These are phyloP conservation scores for Vidua chalybeata DNA, from an alignment of 2,113 vertebrate species.

Conservation along the genomic window DNA sequence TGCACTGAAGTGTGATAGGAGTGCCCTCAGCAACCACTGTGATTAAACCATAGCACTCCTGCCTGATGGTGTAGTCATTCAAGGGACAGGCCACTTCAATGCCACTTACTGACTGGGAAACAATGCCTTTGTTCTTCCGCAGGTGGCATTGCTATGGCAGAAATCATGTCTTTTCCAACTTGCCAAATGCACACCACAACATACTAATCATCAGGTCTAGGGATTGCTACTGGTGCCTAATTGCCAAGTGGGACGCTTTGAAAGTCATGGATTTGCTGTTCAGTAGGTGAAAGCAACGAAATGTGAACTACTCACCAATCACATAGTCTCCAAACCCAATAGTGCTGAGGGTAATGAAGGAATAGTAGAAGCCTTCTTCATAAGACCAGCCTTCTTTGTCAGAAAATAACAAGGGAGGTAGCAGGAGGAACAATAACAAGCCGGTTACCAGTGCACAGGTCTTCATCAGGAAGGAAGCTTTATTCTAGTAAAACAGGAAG, in stretches of 20 bases:
- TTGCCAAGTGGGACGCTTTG: neutral
- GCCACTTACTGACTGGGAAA: neutral
- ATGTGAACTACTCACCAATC: slow-evolving; percentile 73
- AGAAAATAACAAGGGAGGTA: slow-evolving; percentile 84
- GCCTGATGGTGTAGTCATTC: neutral
- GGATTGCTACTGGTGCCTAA: neutral
- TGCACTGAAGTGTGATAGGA: fast-evolving
- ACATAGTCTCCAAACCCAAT: slow-evolving; percentile 93
- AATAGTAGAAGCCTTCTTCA: slow-evolving; percentile 86
- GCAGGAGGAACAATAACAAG: slow-evolving; percentile 80
- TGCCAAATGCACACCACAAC: neutral
- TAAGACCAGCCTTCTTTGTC: slow-evolving; percentile 86
- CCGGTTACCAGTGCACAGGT: slow-evolving; percentile 77
- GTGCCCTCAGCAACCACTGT: neutral
- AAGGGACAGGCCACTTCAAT: neutral
- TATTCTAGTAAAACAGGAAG: slow-evolving; percentile 58
- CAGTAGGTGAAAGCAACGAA: neutral
- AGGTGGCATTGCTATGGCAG: neutral
- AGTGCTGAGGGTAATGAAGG: slow-evolving; percentile 92
- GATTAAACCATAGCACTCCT: neutral
- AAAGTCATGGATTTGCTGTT: neutral
- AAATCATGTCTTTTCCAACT: neutral
- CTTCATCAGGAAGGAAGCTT: slow-evolving; percentile 74
- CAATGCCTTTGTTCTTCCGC: neutral
- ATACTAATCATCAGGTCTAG: neutral